These are phyloP conservation scores for Drosophila affinis DNA, from an alignment of 2,888 invertebrate species.

Conservation along the genomic window DNA sequence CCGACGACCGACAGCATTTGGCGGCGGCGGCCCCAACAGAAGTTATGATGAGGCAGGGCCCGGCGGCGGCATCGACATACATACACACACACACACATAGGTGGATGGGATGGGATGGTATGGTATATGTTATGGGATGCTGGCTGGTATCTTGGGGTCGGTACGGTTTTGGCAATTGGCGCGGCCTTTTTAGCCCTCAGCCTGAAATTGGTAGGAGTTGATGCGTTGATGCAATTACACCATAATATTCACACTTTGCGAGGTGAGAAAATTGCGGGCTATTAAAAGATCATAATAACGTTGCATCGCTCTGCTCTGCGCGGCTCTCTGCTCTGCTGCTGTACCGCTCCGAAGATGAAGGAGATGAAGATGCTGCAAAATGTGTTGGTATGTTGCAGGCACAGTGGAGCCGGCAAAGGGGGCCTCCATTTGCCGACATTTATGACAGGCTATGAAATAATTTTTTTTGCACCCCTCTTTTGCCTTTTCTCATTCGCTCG, in stretches of 20 bases:
- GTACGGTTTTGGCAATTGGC: conserved; percentile 72
- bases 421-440: conserved; percentile 69
- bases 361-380: conserved; percentile 77
- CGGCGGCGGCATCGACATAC: conserved; percentile 34
- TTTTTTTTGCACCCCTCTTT: conserved; percentile 46
- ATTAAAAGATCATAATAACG: conserved; percentile 84
- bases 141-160: conserved; percentile 2
- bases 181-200: conserved; percentile 73
- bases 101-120: conserved; percentile 7
- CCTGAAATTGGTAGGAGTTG: conserved; percentile 83
- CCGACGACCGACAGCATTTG: conserved; percentile 19
- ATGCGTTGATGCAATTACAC: conserved; percentile 84
- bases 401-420: conserved; percentile 17
- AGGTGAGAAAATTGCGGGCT: conserved; percentile 84
- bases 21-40: conserved; percentile 68
- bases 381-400: conserved; percentile 45
- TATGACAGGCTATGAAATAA: conserved; percentile 77
- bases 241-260: conserved; percentile 84
- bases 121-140: conserved; percentile 1
- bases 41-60: conserved; percentile 67
- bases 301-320: conserved; percentile 44
- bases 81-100: background rate
- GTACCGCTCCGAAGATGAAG: conserved; percentile 27
- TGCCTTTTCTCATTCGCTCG: conserved; percentile 12
- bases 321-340: conserved; percentile 12